Conservation (phyloP, 2,888 invertebrate genomes). For the Odontocolon sp. region DNA sequence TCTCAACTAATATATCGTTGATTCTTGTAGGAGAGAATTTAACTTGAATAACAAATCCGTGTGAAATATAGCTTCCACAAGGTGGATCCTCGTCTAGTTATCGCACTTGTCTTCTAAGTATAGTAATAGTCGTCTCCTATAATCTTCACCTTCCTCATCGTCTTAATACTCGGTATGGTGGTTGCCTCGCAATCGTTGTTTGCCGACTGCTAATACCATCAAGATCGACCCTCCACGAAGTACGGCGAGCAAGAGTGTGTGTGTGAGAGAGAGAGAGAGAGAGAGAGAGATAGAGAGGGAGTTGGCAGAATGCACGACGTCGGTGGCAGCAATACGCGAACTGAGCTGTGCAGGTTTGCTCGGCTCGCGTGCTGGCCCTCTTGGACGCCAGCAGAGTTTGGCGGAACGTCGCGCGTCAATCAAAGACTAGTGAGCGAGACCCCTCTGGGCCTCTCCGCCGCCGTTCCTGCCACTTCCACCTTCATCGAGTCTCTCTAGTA, state of each 20-base stretch:
- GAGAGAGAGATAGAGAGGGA: neutral
- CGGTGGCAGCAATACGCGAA: constrained; percentile 34
- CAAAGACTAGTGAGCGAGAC: constrained; percentile 70
- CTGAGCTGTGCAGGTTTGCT: constrained; percentile 64
- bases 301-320: constrained; percentile 36
- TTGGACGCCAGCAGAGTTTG: constrained; percentile 68
- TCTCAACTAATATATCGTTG: constrained; percentile 44
- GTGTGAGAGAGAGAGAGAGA: constrained; percentile 16
- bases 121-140: constrained; percentile 16
- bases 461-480: constrained; percentile 44
- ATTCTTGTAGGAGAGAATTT: constrained; percentile 34
- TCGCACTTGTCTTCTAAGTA: constrained; percentile 6
- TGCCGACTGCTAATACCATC: constrained; percentile 50
- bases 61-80: constrained; percentile 36
- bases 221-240: constrained; percentile 1
- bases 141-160: constrained; percentile 22
- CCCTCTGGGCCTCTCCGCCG: constrained; percentile 58
- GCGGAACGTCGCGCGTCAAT: constrained; percentile 79
- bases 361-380: constrained; percentile 75
- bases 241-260: neutral
- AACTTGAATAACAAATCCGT: constrained; percentile 42
- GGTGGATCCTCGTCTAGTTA: constrained; percentile 35
- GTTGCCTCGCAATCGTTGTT: constrained; percentile 44
- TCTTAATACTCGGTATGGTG: constrained; percentile 10
- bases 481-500: constrained; percentile 36